These are phyloP conservation scores for Linurgus olivaceus DNA, from an alignment of 2,797 vertebrate genomes.

Conservation along the genomic window DNA sequence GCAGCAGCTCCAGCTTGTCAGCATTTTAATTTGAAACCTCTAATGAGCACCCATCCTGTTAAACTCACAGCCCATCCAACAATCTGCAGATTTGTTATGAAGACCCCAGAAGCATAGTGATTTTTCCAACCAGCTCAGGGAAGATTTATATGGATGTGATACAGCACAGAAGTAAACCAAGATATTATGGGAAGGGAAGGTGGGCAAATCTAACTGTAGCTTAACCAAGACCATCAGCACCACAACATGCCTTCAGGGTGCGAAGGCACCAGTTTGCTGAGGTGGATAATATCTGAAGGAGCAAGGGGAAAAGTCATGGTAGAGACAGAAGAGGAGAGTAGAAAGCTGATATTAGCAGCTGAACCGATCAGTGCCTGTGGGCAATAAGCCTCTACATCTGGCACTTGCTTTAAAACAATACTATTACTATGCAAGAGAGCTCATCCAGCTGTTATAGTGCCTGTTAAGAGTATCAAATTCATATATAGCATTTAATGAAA, in stretches of 20 bases:
- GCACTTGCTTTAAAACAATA: conserved; percentile 48
- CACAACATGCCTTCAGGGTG: not conserved
- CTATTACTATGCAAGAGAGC: conserved; percentile 47
- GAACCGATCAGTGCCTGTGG: conserved; percentile 41
- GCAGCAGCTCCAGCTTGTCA: conserved; percentile 1
- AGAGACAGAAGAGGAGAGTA: not conserved
- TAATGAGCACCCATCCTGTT: not conserved
- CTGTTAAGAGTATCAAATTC: conserved; percentile 59
- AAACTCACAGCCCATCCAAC: not conserved
- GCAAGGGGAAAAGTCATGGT: not conserved
- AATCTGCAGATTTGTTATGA: not conserved
- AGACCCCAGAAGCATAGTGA: not conserved
- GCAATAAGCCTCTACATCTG: conserved; percentile 52
- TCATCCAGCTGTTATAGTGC: conserved; percentile 65
- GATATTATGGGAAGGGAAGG: not conserved
- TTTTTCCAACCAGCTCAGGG: not conserved
- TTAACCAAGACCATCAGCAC: not conserved
- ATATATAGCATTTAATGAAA: not conserved
- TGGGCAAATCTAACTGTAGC: not conserved
- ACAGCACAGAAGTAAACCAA: not conserved
- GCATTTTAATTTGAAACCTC: not conserved
- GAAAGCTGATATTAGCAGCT: conserved; percentile 60
- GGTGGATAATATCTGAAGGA: not conserved
- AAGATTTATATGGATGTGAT: not conserved
- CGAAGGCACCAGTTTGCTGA: not conserved